Conservation (phyloP, 2,797 vertebrate genomes). For the Clarias fuscus region DNA sequence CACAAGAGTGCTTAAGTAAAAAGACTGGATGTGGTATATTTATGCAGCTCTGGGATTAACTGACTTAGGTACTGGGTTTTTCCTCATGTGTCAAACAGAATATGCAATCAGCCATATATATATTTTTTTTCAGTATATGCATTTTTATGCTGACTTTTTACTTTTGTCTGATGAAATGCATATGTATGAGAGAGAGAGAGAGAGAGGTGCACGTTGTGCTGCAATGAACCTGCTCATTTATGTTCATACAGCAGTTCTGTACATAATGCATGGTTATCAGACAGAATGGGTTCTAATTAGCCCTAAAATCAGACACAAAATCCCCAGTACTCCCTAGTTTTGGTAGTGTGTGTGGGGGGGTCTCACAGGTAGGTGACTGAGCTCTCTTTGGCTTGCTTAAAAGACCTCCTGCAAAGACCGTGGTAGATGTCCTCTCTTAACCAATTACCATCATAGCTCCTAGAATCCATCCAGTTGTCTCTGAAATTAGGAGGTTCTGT, state of each 20-base stretch:
- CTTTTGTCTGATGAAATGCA: not conserved
- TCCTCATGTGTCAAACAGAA: not conserved
- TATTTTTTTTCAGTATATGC: not conserved
- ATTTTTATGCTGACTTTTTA: not conserved
- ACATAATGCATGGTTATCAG: not conserved
- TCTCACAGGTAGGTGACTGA: conserved; percentile 11
- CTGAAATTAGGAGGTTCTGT: not conserved
- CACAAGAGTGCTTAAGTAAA: not conserved
- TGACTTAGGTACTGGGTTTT: not conserved
- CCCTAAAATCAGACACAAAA: conserved; percentile 15
- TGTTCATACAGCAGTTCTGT: conserved; percentile 1
- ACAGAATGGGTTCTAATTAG: conserved; percentile 7
- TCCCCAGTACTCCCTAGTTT: not conserved
- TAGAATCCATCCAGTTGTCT: conserved; percentile 21
- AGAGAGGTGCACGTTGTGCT: not conserved
- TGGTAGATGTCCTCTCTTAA: conserved; percentile 48
- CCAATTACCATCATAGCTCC: conserved; percentile 58
- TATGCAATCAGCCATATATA: not conserved
- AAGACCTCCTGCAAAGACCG: conserved; percentile 4
- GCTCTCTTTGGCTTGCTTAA: conserved; percentile 8
- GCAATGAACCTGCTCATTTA: conserved; percentile 10
- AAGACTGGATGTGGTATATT: not conserved
- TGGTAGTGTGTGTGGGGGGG: not conserved
- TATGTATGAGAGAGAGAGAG: not conserved
- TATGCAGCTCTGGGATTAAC: not conserved